Evolutionary conservation across 64 coral and sea anemone species (phyloP).

Genomic region (Stichodactyla mertensii): DNA sequence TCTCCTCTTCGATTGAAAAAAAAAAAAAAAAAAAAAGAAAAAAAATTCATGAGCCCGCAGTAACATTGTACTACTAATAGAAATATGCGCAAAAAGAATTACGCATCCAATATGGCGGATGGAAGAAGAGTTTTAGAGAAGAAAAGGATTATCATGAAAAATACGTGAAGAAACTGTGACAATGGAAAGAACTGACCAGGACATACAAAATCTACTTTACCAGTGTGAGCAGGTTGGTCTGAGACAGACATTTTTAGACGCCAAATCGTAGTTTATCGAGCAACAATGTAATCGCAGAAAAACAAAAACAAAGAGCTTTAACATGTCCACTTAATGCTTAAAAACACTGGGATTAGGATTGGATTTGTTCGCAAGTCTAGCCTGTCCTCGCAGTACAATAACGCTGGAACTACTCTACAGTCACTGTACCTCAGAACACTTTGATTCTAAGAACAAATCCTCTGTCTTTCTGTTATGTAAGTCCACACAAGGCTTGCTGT

Average conservation of each 20-base stretch:
- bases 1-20: too few relatives aligned
- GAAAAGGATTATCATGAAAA: conserved; percentile 1
- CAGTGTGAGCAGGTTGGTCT: conserved; percentile 69
- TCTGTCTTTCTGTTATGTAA: too few relatives aligned
- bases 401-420: not conserved
- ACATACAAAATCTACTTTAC: conserved; percentile 58
- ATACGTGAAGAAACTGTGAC: not conserved
- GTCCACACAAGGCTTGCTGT: not conserved
- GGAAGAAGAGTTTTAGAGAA: not conserved
- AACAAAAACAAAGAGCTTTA: not conserved
- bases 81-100: not conserved
- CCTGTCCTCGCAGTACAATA: not conserved
- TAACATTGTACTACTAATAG: not conserved
- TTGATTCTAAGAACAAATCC: too few relatives aligned
- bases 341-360: not conserved
- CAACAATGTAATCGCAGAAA: not conserved
- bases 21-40: not conserved
- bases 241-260: not conserved
- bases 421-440: too few relatives aligned
- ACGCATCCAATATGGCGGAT: conserved; percentile 12
- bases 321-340: not conserved
- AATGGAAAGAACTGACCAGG: conserved; percentile 61
- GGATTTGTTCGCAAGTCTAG: not conserved
- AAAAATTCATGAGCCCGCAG: not conserved
- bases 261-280: too few relatives aligned